These are phyloP conservation scores for Dryocosmus kuriphilus DNA, from an alignment of 2,888 invertebrate genomes.

Conservation along the genomic window DNA sequence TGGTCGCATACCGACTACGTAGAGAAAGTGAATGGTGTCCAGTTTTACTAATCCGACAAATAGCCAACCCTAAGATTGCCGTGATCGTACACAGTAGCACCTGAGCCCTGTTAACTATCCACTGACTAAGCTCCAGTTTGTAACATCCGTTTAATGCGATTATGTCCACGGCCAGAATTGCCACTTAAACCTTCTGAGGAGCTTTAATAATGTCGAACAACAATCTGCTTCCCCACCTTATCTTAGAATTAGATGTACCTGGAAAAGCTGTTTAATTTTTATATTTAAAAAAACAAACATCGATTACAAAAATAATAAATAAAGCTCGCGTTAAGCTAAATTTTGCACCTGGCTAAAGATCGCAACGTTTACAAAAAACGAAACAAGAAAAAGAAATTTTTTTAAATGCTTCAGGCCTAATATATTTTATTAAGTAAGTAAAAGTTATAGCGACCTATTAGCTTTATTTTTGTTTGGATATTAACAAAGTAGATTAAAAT, in stretches of 20 bases:
- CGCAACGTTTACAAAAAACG: too few species aligned
- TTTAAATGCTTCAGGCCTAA: too few species aligned
- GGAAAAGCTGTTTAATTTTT: too few species aligned
- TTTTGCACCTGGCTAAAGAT: too few species aligned
- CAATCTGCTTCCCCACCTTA: background rate
- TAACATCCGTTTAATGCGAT: slow-evolving; percentile 21
- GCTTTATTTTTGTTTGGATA: too few species aligned
- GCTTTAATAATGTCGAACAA: background rate
- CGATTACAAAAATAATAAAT: too few species aligned
- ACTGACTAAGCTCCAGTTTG: slow-evolving; percentile 3
- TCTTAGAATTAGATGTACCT: background rate
- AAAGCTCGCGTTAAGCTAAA: too few species aligned
- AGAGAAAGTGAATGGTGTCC: background rate
- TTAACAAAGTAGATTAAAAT: too few species aligned
- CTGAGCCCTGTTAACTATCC: slow-evolving; percentile 15
- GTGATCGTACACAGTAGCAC: background rate
- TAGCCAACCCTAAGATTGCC: background rate
- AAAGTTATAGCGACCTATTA: too few species aligned
- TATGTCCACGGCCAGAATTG: slow-evolving; percentile 8
- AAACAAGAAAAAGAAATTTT: too few species aligned
- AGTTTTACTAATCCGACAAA: slow-evolving; percentile 5
- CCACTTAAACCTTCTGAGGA: background rate
- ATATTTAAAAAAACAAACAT: too few species aligned
- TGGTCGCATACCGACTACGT: background rate
- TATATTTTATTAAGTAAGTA: too few species aligned